Percentiles rank a stretch among this genome's conserved stretches.
phyloP scores from a whole-genome alignment of 1,140 invertebrate species.

The Leptonema lineaticorne region DNA sequence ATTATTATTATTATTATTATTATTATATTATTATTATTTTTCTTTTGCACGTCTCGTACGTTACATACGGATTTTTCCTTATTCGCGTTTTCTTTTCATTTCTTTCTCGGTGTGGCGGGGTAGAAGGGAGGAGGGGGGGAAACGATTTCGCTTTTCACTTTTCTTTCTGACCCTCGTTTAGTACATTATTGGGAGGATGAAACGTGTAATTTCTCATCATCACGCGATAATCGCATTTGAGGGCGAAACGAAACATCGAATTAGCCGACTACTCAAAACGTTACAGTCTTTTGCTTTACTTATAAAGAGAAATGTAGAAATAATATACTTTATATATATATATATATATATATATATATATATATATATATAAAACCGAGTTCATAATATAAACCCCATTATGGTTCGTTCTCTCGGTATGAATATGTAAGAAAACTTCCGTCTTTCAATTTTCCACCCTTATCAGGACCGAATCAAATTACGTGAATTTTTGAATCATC shows the following conservation, averaged over 20 bases:
- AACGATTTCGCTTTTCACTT: slow-evolving; percentile 13
- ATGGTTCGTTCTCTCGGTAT: too few relatives aligned
- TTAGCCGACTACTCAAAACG: background rate
- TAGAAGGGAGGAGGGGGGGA: background rate
- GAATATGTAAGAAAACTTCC: too few relatives aligned
- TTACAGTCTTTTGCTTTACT: background rate
- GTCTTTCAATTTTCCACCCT: too few relatives aligned
- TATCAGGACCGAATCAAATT: too few relatives aligned
- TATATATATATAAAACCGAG: too few relatives aligned
- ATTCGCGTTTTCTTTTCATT: background rate
- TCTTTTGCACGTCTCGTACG: too few relatives aligned
- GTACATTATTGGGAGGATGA: background rate
- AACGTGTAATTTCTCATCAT: slow-evolving; percentile 14
- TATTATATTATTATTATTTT: too few relatives aligned
- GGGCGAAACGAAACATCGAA: background rate
- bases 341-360: background rate
- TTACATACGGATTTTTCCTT: background rate
- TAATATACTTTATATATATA: background rate
- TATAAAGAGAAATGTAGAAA: background rate
- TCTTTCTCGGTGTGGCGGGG: background rate
- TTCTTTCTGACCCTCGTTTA: background rate
- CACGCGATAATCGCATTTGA: slow-evolving; percentile 16
- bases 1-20: too few relatives aligned
- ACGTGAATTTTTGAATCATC: too few relatives aligned
- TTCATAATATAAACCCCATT: too few relatives aligned